Evolutionary conservation across 2,797 vertebrate genomes (phyloP).

Genomic region (Numenius phaeopus): DNA sequence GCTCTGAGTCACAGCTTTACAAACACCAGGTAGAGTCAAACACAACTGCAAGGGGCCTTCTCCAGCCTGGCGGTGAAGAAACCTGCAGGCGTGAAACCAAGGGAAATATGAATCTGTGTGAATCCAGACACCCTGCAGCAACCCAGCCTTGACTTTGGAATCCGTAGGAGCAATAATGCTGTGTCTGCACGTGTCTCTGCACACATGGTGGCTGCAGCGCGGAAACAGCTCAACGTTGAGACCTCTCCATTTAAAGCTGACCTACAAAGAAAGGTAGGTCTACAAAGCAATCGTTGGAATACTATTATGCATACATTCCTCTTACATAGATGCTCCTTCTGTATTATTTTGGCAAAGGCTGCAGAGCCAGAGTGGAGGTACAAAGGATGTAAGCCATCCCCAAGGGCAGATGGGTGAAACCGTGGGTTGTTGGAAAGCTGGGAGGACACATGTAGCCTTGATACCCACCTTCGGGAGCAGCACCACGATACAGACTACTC

Average conservation of each 20-base stretch:
- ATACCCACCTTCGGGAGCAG: neutral
- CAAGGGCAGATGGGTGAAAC: neutral
- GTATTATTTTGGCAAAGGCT: neutral
- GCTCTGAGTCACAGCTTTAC: neutral
- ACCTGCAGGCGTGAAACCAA: neutral
- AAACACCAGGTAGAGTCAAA: neutral
- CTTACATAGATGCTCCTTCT: neutral
- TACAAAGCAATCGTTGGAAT: neutral
- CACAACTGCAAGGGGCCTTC: neutral
- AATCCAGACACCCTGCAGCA: neutral
- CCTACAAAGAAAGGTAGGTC: neutral
- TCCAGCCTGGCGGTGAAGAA: neutral
- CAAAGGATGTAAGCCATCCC: neutral
- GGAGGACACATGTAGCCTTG: neutral
- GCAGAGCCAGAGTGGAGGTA: neutral
- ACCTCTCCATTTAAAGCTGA: neutral
- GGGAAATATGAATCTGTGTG: neutral
- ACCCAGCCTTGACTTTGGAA: neutral
- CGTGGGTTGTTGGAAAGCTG: neutral
- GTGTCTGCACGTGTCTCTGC: neutral
- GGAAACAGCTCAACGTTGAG: neutral
- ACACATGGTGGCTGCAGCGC: accelerated
- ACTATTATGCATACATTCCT: neutral
- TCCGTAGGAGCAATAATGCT: accelerated
- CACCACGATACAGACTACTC: neutral